phyloP scores from a whole-genome alignment of 2,888 invertebrate genomes.

The Cephus nigrinus region DNA sequence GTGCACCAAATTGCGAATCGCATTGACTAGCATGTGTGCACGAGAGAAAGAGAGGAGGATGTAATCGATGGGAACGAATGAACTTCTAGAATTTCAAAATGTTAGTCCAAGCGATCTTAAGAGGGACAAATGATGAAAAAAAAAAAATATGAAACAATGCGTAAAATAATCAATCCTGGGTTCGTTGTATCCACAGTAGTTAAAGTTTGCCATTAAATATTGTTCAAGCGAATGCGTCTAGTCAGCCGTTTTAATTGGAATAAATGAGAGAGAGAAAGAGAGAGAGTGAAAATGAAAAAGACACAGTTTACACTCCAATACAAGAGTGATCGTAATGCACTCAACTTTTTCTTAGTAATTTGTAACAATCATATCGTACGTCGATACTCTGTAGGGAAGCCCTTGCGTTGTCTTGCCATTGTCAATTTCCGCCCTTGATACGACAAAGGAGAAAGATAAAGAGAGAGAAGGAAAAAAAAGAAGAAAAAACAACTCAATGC shows the following conservation, averaged over 20 bases:
- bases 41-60: neutral
- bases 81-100: neutral
- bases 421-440: neutral
- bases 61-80: neutral
- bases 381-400: neutral
- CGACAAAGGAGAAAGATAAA: neutral
- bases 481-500: constrained; percentile 14
- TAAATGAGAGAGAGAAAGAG: neutral
- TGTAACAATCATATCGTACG: neutral
- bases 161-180: constrained; percentile 20
- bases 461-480: constrained; percentile 6
- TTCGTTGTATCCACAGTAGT: constrained; percentile 20
- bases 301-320: neutral
- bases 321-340: neutral
- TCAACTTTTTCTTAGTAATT: neutral
- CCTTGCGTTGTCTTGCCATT: neutral
- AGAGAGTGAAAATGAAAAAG: neutral
- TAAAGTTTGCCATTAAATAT: constrained; percentile 14
- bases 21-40: neutral
- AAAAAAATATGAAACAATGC: constrained; percentile 1
- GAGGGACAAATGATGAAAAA: neutral
- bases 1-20: neutral
- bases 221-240: neutral
- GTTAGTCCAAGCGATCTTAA: neutral
- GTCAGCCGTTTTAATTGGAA: neutral